These are phyloP conservation scores for Dexiosoma caninum DNA, from an alignment of 2,888 invertebrate genomes.

Conservation along the genomic window DNA sequence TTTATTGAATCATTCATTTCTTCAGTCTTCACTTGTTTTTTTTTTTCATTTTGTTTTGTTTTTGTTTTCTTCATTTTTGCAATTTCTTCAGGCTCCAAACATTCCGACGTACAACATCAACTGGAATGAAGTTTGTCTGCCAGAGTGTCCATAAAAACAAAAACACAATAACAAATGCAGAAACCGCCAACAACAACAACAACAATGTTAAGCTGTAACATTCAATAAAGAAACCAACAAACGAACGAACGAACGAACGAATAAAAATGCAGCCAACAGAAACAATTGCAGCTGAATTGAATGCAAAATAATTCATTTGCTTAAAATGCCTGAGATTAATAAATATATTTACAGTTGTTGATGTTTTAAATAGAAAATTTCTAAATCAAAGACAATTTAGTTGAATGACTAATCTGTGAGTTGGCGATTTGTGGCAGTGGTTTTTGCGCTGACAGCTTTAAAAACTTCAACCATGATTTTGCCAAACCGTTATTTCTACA, in stretches of 20 bases:
- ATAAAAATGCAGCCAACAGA: constrained; percentile 28
- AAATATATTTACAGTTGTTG: background rate
- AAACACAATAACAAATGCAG: background rate
- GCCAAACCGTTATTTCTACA: no score
- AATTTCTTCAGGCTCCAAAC: constrained; percentile 15
- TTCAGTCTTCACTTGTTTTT: no score
- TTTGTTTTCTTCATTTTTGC: no score
- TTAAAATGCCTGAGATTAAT: constrained; percentile 8
- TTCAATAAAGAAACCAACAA: constrained; percentile 31
- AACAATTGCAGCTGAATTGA: constrained; percentile 31
- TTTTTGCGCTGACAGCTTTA: background rate
- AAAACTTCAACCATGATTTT: no score
- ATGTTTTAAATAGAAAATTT: constrained; percentile 3
- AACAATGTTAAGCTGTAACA: constrained; percentile 17
- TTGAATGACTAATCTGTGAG: constrained; percentile 19
- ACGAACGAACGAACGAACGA: no score
- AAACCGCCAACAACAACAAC: background rate
- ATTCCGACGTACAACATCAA: constrained; percentile 6
- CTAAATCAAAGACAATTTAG: constrained; percentile 11
- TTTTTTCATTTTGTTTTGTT: no score
- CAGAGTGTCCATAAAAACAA: constrained; percentile 22
- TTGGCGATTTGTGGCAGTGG: constrained; percentile 1
- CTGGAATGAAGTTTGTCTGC: constrained; percentile 39
- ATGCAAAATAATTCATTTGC: constrained; percentile 26
- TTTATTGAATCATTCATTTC: constrained; percentile 23